A percentile compares a stretch with the other conserved stretches of the same genome.
phyloP scores from a whole-genome alignment of 2,888 invertebrate species.

The Keiferia lycopersicella region DNA sequence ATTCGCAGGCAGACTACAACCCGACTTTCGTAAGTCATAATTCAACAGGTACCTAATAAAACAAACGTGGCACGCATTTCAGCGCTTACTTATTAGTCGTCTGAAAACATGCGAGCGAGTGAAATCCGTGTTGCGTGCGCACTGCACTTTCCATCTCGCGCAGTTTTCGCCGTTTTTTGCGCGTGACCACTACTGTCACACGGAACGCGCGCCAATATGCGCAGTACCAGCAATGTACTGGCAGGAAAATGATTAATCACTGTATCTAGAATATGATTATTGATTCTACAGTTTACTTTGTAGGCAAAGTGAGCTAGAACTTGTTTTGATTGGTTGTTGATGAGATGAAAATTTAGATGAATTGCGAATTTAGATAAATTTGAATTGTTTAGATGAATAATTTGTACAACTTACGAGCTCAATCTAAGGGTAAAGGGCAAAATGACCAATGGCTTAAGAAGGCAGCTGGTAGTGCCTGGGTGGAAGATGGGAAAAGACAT shows the following conservation, averaged over 20 bases:
- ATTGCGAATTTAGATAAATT: too few relatives aligned
- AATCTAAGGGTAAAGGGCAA: too few relatives aligned
- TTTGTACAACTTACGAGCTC: too few relatives aligned
- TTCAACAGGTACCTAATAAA: constrained; percentile 14
- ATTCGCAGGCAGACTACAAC: too few relatives aligned
- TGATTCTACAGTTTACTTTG: background rate
- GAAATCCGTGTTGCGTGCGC: constrained; percentile 61
- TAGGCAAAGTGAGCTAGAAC: too few relatives aligned
- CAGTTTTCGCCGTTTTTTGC: constrained; percentile 49
- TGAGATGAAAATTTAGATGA: too few relatives aligned
- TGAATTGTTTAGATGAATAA: too few relatives aligned
- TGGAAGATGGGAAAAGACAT: too few relatives aligned
- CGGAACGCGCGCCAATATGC: constrained; percentile 33
- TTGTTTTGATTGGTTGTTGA: too few relatives aligned
- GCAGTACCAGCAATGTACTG: constrained; percentile 8
- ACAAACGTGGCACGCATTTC: constrained; percentile 8
- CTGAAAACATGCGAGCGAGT: constrained; percentile 50
- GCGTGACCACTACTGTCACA: constrained; percentile 31
- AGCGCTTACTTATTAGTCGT: constrained; percentile 22
- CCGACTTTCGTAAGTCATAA: background rate
- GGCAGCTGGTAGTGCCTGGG: too few relatives aligned
- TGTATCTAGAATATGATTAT: background rate
- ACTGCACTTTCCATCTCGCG: constrained; percentile 74
- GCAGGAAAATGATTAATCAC: constrained; percentile 19
- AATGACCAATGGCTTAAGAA: too few relatives aligned